phyloP scores from a whole-genome alignment of 2,113 vertebrate species.

The Phylloscopus trochiloides region DNA sequence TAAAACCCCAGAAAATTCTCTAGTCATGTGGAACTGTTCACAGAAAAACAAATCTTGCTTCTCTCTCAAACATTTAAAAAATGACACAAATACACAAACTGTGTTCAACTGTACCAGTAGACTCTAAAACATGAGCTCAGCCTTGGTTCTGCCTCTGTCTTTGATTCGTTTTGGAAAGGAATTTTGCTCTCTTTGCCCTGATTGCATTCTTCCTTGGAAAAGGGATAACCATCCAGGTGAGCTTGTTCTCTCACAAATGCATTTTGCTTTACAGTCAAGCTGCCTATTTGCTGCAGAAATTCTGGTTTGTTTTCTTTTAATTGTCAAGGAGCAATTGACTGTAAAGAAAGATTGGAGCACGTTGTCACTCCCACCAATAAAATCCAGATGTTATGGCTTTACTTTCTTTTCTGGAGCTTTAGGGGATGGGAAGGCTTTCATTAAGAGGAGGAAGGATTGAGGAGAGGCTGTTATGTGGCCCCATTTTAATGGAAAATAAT shows the following conservation, averaged over 20 bases:
- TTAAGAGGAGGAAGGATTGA: neutral
- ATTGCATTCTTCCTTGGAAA: neutral
- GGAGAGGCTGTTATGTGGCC: neutral
- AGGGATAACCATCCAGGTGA: neutral
- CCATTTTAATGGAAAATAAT: neutral
- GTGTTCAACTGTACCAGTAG: neutral
- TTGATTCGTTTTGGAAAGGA: neutral
- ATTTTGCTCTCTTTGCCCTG: neutral
- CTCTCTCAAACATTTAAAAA: neutral
- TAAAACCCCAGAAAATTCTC: rapidly evolving
- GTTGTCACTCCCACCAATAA: neutral
- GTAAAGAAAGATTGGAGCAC: neutral
- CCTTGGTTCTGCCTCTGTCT: neutral
- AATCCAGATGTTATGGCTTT: neutral
- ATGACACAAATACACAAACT: neutral
- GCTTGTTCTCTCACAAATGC: neutral
- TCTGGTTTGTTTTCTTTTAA: neutral
- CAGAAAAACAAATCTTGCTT: rapidly evolving
- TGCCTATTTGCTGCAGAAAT: neutral
- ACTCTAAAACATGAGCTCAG: neutral
- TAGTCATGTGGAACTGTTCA: neutral
- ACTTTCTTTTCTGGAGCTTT: neutral
- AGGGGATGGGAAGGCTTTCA: neutral
- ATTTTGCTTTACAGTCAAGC: neutral
- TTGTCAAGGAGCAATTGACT: neutral